Evolutionary conservation across 2,888 invertebrate genomes (phyloP), one percentile per base, ranked within the genome.

Genomic region (Parascotia fuliginaria): DNA sequence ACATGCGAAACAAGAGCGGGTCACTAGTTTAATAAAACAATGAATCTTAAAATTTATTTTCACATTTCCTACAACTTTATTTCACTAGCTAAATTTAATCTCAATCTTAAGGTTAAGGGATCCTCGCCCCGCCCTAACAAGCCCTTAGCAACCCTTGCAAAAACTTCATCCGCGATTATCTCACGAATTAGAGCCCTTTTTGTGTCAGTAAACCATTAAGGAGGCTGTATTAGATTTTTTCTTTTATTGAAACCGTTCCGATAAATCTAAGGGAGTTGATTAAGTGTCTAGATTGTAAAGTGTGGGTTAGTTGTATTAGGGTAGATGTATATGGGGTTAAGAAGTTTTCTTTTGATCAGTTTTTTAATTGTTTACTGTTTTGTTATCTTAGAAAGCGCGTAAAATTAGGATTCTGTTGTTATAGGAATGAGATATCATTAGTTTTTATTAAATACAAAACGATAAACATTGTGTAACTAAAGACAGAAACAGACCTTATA

Each of bases 181-280:
- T 60, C 67, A 63, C 64, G 74, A 81, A 83, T 85, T 85, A 83
- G 77, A 72, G 56, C 58, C 58, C 75, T 84, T 86, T 86, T 87
- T 81, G 70, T 70, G 72, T 51, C 40, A 31, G 36, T 42, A 58
- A 51, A 70, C 73, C 80, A 83, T 85, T 83, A 83, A 69, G 76
- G 75, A 70, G 75, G 63, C 61, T 60, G 49, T 73, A 76, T 80
- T 73, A 75, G 70, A 71, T 73, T 79, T 78, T 75, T 76, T 62
- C 56, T 54, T 53, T 62, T 68, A 70, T 65, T 66, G 55, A 55
- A 65, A 61, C 60, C 42, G 28, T 49, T 52, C 36, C 28, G 36
- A 39, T 54, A 46, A 52, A 55, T 54, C 62, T 64, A 45, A 45
- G 51, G 19, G 38, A 12, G 15, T 38, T 0, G 16, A 12, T 11